Base-by-base conservation (phyloP, 1,140 invertebrate genomes). In the Himalopsyche phryganea region DNA sequence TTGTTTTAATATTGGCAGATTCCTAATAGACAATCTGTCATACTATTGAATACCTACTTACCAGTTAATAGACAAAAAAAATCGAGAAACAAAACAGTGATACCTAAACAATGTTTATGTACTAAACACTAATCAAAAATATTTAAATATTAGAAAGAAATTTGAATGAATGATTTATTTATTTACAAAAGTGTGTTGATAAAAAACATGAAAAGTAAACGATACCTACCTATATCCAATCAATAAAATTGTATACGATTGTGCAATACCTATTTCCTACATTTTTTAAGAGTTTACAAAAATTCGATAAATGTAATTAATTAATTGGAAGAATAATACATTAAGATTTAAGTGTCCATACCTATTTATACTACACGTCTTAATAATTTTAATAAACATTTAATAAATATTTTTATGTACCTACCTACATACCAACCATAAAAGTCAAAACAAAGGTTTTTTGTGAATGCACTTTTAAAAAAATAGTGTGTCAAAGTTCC, bases 171-270 rank as follows among this genome's bases (percentile, higher is more conserved):
- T 40, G 15, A 40, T 40, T 40, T 40, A 40, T 40, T 40, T 40
- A 40, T 40, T 40, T 40, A 40, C 15, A 40, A 40, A 40, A 15
- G n/a, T 5, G 4, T 40, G 38, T 4, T 13, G 11, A 40, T 13
- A 15, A n/a, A 40, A 13, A 40, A 40, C n/a, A 15, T 5, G n/a
- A 6, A 15, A 40, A 40, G 4, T 40, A 13, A 40, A 40, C 11
- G 3, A 40, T 40, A 40, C 11, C 11, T 40, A 40, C 11, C 11
- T 40, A 40, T 40, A 40, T 11, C 38, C 15, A 40, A 13, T 40
- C 38, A n/a, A 40, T 42, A 7, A 35, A 45, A 32, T 48, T 56
- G 60, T 61, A 61, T 61, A 61, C 60, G 60, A 61, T 52, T 61
- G 60, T 61, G 60, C 53, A 56, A 57, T 61, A 60, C 36, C 23